These are phyloP conservation scores for Elymnias hypermnestra DNA, from an alignment of 1,140 invertebrate genomes.

Conservation along the genomic window DNA sequence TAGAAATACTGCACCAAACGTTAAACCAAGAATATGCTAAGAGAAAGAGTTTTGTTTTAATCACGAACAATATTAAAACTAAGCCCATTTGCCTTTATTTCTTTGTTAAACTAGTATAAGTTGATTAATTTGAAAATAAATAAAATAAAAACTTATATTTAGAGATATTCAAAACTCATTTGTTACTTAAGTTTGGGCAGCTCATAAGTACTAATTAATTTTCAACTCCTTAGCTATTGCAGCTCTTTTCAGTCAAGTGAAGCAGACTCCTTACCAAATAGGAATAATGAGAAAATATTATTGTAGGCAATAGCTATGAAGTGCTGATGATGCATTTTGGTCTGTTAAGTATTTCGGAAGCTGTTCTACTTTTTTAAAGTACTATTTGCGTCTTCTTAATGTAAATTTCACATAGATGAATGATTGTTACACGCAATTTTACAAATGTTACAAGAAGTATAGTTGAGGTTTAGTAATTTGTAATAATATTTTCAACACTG, in stretches of 20 bases:
- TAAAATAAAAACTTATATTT: conserved; percentile 25
- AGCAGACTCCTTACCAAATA: not conserved
- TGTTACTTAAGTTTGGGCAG: conserved; percentile 61
- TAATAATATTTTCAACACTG: no score
- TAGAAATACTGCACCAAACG: conserved; percentile 73
- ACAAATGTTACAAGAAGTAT: no score
- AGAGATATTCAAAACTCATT: conserved; percentile 22
- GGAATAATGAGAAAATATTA: conserved; percentile 1
- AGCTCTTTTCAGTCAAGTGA: not conserved
- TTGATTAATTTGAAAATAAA: conserved; percentile 35
- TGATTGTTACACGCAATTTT: no score
- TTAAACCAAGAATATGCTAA: conserved; percentile 68
- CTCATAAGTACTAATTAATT: conserved; percentile 30
- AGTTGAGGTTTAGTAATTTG: no score
- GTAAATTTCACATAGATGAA: no score
- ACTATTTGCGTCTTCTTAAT: no score
- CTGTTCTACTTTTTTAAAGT: no score
- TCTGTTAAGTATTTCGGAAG: no score
- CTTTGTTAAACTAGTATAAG: conserved; percentile 48
- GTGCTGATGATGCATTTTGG: no score
- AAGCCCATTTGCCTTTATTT: conserved; percentile 65
- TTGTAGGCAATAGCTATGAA: conserved; percentile 34
- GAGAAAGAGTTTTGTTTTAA: conserved; percentile 53
- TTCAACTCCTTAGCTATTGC: conserved; percentile 19
- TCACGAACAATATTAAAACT: conserved; percentile 55